Conservation (phyloP, 2,797 vertebrate species). For the Xenopus petersii region DNA sequence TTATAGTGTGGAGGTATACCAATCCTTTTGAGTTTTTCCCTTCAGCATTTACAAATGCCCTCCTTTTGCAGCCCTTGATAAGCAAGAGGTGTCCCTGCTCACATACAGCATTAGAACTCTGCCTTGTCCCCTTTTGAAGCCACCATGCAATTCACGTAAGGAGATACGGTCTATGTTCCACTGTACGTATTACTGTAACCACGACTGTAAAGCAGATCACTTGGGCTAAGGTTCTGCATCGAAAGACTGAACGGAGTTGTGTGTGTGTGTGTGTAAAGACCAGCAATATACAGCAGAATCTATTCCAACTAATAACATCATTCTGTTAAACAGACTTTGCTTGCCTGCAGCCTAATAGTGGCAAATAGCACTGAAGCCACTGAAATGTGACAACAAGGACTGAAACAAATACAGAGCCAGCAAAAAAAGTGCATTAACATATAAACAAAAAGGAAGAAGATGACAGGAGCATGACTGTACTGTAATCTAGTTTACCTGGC, state of each 20-base stretch:
- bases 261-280: constrained; percentile 6
- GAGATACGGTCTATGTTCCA: constrained; percentile 31
- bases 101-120: no score
- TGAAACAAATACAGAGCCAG: constrained; percentile 4
- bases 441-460: constrained; percentile 14
- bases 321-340: no score
- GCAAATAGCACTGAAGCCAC: neutral
- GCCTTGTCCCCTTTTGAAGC: constrained; percentile 18
- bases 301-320: neutral
- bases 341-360: no score
- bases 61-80: no score
- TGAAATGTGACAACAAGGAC: neutral
- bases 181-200: constrained; percentile 32
- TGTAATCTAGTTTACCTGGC: constrained; percentile 27
- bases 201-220: constrained; percentile 28
- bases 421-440: constrained; percentile 31
- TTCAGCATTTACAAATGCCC: no score
- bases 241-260: constrained; percentile 27
- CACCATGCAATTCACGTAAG: constrained; percentile 38
- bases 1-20: no score
- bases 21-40: no score
- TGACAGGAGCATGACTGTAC: constrained; percentile 48
- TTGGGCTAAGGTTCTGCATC: constrained; percentile 26
- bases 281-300: constrained; percentile 19
- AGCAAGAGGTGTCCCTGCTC: no score